Evolutionary conservation across 2,888 invertebrate species (phyloP).

Genomic region (Pristionchus maxplancki): DNA sequence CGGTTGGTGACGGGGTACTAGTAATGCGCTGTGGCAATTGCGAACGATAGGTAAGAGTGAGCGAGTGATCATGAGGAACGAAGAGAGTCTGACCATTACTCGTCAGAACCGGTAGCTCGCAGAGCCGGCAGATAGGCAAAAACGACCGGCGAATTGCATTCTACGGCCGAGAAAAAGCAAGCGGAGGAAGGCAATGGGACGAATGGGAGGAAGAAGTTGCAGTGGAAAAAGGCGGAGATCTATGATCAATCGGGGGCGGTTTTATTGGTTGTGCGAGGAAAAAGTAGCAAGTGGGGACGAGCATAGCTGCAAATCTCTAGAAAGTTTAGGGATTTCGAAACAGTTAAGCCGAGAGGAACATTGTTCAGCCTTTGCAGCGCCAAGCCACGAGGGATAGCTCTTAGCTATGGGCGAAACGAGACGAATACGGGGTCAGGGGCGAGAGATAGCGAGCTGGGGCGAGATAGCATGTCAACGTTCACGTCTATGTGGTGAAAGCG

Average conservation of each 20-base stretch:
- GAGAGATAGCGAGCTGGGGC: not conserved
- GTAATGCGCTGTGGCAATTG: not conserved
- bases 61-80: not conserved
- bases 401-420: not conserved
- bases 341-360: too few species aligned
- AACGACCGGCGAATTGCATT: not conserved
- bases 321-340: too few species aligned
- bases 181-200: not conserved
- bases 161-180: not conserved
- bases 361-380: too few species aligned
- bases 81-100: not conserved
- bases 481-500: not conserved
- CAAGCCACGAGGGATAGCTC: not conserved
- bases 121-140: not conserved
- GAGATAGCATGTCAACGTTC: not conserved
- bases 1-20: not conserved
- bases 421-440: not conserved
- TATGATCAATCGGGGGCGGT: not conserved
- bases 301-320: too few species aligned
- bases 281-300: too few species aligned
- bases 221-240: not conserved
- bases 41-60: not conserved
- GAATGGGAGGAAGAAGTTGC: not conserved
- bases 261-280: not conserved
- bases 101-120: not conserved